phyloP scores from a whole-genome alignment of 2,888 invertebrate genomes.

The Pachydiplax longipennis region DNA sequence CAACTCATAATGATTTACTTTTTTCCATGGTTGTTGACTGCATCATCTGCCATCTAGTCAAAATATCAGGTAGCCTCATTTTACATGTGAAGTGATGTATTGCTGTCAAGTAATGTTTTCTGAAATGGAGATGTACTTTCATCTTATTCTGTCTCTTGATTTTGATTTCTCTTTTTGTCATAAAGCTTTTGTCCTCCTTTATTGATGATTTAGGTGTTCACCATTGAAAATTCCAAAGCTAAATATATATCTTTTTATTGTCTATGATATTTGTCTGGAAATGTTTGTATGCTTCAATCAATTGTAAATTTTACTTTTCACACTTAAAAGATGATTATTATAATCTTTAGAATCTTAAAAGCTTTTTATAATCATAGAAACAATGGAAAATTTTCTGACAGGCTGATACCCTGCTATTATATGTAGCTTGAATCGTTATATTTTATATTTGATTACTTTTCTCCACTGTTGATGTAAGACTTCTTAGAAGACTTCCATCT shows the following conservation, averaged over 20 bases:
- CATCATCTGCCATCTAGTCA: background rate
- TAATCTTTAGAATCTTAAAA: too few relatives aligned
- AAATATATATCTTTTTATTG: background rate
- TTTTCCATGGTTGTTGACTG: constrained; percentile 19
- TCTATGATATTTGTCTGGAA: background rate
- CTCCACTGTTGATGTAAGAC: background rate
- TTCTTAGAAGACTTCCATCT: background rate
- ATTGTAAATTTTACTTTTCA: background rate
- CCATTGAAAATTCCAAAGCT: background rate
- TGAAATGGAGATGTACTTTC: too few relatives aligned
- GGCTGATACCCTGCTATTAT: too few relatives aligned
- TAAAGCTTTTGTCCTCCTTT: too few relatives aligned
- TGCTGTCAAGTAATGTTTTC: background rate
- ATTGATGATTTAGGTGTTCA: background rate
- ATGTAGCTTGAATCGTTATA: too few relatives aligned
- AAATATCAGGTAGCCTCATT: background rate
- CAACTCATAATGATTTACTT: background rate
- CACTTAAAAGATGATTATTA: too few relatives aligned
- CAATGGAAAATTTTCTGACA: too few relatives aligned
- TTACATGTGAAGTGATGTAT: background rate
- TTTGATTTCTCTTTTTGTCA: too few relatives aligned
- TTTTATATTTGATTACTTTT: too few relatives aligned
- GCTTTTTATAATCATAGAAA: too few relatives aligned
- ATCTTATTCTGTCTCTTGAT: too few relatives aligned
- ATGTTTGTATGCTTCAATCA: background rate